These are phyloP conservation scores for Drosophila melanica DNA, from an alignment of 1,140 invertebrate species.

Conservation along the genomic window DNA sequence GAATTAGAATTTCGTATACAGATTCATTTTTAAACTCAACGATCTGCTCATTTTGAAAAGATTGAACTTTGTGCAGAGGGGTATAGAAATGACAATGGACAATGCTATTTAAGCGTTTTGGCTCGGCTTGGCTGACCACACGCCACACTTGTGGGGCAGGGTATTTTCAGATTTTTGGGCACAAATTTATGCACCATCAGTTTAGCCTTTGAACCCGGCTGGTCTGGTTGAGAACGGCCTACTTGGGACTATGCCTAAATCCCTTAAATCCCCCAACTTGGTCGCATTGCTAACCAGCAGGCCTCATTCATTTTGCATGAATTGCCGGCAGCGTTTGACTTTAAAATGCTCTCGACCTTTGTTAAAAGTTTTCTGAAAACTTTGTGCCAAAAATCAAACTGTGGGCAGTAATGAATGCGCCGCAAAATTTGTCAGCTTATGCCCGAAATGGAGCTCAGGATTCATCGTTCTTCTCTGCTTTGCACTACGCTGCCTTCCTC, in stretches of 20 bases:
- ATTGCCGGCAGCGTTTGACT: conserved; percentile 72
- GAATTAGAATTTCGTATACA: background rate
- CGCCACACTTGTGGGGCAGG: conserved; percentile 61
- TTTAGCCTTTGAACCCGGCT: conserved; percentile 56
- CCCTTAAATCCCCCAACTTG: conserved; percentile 69
- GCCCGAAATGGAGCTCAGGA: conserved; percentile 8
- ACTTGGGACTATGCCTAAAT: conserved; percentile 44
- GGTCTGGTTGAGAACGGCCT: conserved; percentile 21
- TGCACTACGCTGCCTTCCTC: background rate
- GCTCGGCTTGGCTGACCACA: conserved; percentile 65
- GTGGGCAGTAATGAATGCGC: conserved; percentile 72
- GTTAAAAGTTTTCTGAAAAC: conserved; percentile 72
- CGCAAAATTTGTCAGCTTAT: conserved; percentile 59
- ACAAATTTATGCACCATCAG: conserved; percentile 76
- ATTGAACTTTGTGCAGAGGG: conserved; percentile 10
- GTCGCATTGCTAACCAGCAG: conserved; percentile 49
- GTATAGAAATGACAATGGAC: conserved; percentile 23
- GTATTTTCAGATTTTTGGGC: conserved; percentile 51
- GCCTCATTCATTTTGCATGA: conserved; percentile 72
- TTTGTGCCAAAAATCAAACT: conserved; percentile 76
- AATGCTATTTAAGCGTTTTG: conserved; percentile 53
- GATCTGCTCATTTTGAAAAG: conserved; percentile 8
- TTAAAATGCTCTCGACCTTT: conserved; percentile 79
- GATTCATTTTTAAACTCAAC: conserved; percentile 4
- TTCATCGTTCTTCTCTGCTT: background rate